Evolutionary conservation across 2,888 invertebrate species (phyloP), one percentile per base, ranked within the genome.

Genomic region (Epinotia nisella): DNA sequence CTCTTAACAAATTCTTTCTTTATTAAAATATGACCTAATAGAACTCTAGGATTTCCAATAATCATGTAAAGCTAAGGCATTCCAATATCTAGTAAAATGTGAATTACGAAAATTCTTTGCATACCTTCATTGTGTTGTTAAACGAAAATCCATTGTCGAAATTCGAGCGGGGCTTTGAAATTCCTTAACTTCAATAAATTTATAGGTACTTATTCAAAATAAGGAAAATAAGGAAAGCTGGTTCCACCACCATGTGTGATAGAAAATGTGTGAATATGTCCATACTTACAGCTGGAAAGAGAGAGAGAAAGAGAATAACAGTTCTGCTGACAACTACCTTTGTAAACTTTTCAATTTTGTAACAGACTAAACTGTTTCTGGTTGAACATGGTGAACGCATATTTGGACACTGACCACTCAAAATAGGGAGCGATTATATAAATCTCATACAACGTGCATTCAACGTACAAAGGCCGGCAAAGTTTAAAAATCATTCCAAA

Each of bases 401-500:
- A 41, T 41, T 15, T 21, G 19, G 7, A 10, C 59, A 35, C 24
- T 13, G 11, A 45, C 49, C n/a, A 49, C 7, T 41, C 17, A 70
- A 55, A 55, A 19, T 53, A 45, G 15, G 21, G n/a, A 53, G 15
- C 39, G n/a, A 17, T 49, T 69, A 5, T 51, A 70, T 17, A 65
- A 5, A 21, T 24, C 35, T 59, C 13, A 49, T n/a, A n/a, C n/a
- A n/a, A n/a, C n/a, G n/a, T n/a, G n/a, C 35, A 49, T 35, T 1
- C 41, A 53, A 21, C 21, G 29, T 11, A 66, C 60, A 55, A 70
- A 70, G 17, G 70, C 35, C 45, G n/a, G 56, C 49, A 55, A 60
- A 71, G 61, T 67, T 67, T 67, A 29, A 67, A 70, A 70, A 70
- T 62, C 41, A 65, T 68, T 29, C 72, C 61, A 75, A 78, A 78